phyloP scores from a whole-genome alignment of 2,888 invertebrate species.

The Rhynchonema sp. region DNA sequence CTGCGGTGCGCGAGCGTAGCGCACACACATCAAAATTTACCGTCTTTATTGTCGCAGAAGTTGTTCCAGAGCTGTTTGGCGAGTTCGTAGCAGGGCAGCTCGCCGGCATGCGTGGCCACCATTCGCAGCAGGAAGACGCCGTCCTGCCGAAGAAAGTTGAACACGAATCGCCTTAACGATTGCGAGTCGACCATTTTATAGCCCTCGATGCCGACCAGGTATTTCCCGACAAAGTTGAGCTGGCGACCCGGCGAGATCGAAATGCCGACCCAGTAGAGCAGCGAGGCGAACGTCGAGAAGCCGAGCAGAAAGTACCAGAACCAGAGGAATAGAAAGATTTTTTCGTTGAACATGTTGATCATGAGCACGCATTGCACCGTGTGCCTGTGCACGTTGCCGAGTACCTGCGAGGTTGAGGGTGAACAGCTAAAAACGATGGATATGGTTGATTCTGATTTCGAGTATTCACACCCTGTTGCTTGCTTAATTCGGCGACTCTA shows the following conservation, averaged over 20 bases:
- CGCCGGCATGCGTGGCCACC: constrained; percentile 28
- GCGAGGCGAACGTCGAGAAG: constrained; percentile 23
- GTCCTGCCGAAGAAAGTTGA: constrained; percentile 26
- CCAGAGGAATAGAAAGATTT: constrained; percentile 25
- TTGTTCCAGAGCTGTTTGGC: constrained; percentile 26
- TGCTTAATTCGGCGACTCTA: too few relatives aligned
- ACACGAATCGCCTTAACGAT: constrained; percentile 23
- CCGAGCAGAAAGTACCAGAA: constrained; percentile 27
- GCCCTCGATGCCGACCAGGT: constrained; percentile 27
- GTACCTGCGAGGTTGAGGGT: constrained; percentile 10
- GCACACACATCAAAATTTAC: constrained; percentile 11
- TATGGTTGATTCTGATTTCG: too few relatives aligned
- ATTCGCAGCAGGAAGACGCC: constrained; percentile 27
- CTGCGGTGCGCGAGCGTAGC: background rate
- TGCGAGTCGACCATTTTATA: constrained; percentile 29
- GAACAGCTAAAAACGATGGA: background rate
- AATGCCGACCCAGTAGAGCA: constrained; percentile 27
- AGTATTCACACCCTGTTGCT: too few relatives aligned
- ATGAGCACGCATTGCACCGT: constrained; percentile 27
- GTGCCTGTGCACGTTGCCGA: constrained; percentile 26
- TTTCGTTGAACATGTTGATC: constrained; percentile 18
- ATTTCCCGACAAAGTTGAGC: constrained; percentile 28
- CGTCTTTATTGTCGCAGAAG: constrained; percentile 26
- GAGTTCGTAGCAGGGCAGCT: constrained; percentile 26
- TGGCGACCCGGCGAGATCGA: constrained; percentile 25